phyloP scores from a whole-genome alignment of 2,888 invertebrate genomes.

The Melolontha melolontha region DNA sequence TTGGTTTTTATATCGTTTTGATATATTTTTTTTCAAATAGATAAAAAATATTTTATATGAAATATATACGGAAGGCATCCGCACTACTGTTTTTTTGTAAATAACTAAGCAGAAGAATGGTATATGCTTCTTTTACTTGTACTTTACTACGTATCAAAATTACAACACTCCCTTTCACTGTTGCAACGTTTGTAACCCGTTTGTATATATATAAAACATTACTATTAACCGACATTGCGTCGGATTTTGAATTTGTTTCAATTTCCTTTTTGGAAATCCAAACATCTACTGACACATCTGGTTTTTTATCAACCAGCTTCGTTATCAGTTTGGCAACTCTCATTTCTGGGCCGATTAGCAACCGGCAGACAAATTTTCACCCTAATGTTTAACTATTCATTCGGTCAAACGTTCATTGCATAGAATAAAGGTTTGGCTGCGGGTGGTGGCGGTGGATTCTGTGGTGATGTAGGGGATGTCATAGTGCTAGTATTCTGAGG shows the following conservation, averaged over 20 bases:
- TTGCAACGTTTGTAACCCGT: too few relatives aligned
- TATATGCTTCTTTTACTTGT: too few relatives aligned
- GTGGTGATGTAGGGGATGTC: slow-evolving; percentile 67
- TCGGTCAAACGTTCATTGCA: slow-evolving; percentile 88
- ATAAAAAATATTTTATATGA: too few relatives aligned
- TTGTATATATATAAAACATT: slow-evolving; percentile 8
- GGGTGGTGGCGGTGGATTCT: slow-evolving; percentile 67
- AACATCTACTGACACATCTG: slow-evolving; percentile 5
- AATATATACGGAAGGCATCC: too few relatives aligned
- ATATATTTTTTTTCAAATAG: too few relatives aligned
- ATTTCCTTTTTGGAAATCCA: slow-evolving; percentile 8
- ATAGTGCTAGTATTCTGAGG: slow-evolving; percentile 61
- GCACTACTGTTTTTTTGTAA: too few relatives aligned
- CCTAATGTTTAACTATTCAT: slow-evolving; percentile 68
- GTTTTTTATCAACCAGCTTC: slow-evolving; percentile 18
- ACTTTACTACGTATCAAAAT: too few relatives aligned
- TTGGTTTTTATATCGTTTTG: too few relatives aligned
- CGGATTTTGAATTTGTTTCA: slow-evolving; percentile 26
- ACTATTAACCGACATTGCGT: slow-evolving; percentile 13
- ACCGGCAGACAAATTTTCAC: slow-evolving; percentile 46
- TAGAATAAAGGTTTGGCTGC: slow-evolving; percentile 76
- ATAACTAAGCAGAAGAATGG: too few relatives aligned
- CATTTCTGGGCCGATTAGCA: slow-evolving; percentile 19
- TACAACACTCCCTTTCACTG: too few relatives aligned
- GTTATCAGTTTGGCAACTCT: slow-evolving; percentile 25